Percentiles rank a stretch among this genome's conserved stretches.
Conservation (phyloP, 2,797 vertebrate species). For the Emydoidea blandingii region DNA sequence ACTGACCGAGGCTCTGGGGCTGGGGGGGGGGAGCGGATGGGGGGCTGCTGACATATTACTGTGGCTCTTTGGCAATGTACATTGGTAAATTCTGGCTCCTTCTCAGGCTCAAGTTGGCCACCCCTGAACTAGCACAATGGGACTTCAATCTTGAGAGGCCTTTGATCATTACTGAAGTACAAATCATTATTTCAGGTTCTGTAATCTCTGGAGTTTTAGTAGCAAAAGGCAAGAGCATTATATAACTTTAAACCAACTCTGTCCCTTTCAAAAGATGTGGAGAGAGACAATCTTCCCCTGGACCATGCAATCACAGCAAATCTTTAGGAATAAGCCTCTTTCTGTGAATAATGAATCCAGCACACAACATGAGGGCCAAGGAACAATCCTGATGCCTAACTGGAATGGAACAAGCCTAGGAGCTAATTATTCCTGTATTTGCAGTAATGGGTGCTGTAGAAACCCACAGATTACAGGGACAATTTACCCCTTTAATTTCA, state of each 20-base stretch:
- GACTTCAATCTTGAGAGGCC: accelerated
- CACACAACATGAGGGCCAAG: neutral
- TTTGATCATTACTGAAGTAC: neutral
- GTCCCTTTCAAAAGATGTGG: neutral
- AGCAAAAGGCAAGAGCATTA: neutral
- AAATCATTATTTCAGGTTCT: neutral
- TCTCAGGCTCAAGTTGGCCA: too few relatives aligned
- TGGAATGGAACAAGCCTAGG: neutral
- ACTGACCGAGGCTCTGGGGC: too few relatives aligned
- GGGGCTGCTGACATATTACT: too few relatives aligned
- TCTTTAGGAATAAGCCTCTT: neutral
- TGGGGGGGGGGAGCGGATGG: too few relatives aligned
- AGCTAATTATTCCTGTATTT: neutral
- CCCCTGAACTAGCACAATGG: neutral
- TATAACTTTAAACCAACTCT: neutral
- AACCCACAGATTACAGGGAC: accelerated
- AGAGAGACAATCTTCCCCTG: too few relatives aligned
- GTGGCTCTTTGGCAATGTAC: too few relatives aligned
- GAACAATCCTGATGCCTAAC: accelerated
- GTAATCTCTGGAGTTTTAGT: neutral
- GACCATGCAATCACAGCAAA: neutral
- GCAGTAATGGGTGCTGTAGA: neutral
- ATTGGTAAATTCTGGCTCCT: too few relatives aligned
- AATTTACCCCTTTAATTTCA: neutral
- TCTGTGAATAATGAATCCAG: neutral